Base-by-base conservation (phyloP, 2,888 invertebrate species). In the Macrosiphum euphorbiae region DNA sequence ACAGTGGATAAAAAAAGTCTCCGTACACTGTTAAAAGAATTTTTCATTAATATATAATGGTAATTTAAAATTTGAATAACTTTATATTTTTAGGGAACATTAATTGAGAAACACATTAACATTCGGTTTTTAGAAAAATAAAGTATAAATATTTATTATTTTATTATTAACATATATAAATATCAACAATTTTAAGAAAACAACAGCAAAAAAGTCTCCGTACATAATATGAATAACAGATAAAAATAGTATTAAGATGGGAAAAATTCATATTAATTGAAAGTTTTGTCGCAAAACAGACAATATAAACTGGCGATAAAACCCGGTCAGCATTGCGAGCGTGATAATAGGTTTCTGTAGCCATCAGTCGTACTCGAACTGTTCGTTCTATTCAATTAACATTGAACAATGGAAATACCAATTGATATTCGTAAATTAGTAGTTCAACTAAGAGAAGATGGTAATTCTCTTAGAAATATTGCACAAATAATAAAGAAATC, bases 391-490 rank as follows among this genome's bases (percentile, higher is more conserved):
- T 47, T 86, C 47, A 86, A 47, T 86, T 86, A 24, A 86, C 86
- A 86, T 86, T 86, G 47, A 86, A 86, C 86, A 86, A 86, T 86
- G 86, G 86, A 86, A n/a, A 86, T 86, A 86, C 47, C 44, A 47
- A 86, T 86, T 86, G 86, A 24, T 86, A 47, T 87, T 87, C 87
- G 87, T 87, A 87, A 50, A 50, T 47, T 87, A 87, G 50, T 87
- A 87, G 87, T 87, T 50, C 47, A 87, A 87, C 87, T 47, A 87
- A 87, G 87, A 47, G 50, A 87, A 87, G 87, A 87, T 50, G 87
- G 50, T 47, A 50, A 87, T 87, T 87, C 87, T 87, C 87, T 87
- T 5, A 87, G 87, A 87, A 87, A 86, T 86, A 86, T 86, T 44
- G 86, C 26, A 86, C 86, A 86, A 86, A 86, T 26, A 86, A 86